A percentile compares a stretch with the other conserved stretches of the same genome.
Evolutionary conservation across 64 coral and sea anemone genomes (phyloP).

Genomic region (Orbicella faveolata): DNA sequence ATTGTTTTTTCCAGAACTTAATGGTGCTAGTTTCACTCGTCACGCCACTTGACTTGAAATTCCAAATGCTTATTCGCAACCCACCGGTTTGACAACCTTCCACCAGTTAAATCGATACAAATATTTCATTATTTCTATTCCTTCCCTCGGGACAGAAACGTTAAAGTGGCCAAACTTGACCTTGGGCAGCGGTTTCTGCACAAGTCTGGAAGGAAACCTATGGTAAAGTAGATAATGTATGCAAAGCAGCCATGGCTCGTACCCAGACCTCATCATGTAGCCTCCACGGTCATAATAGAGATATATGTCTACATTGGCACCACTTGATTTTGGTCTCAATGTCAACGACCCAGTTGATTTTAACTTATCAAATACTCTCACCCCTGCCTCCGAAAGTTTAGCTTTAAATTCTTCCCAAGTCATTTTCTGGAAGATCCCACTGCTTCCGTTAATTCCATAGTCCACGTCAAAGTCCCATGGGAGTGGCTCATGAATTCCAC

Average conservation of each 20-base stretch:
- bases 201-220: conserved; percentile 51
- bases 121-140: conserved; percentile 44
- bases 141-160: conserved; percentile 40
- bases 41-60: too few relatives aligned
- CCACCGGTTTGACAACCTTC: conserved; percentile 36
- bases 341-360: background rate
- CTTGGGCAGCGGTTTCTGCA: conserved; percentile 30
- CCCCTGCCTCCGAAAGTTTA: conserved; percentile 5
- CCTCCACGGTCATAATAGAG: conserved; percentile 38
- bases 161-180: conserved; percentile 50
- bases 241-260: conserved; percentile 45
- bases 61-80: background rate
- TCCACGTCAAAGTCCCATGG: conserved; percentile 61
- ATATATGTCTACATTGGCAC: conserved; percentile 12
- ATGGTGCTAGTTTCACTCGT: too few relatives aligned
- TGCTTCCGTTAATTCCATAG: conserved; percentile 23
- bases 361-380: conserved; percentile 24
- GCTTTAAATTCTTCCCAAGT: conserved; percentile 9
- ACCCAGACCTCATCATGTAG: conserved; percentile 17
- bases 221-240: conserved; percentile 41
- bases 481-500: conserved; percentile 21
- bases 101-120: conserved; percentile 63
- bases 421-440: conserved; percentile 25
- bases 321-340: background rate
- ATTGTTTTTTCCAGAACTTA: too few relatives aligned